A percentile compares a stretch with the other conserved stretches of the same genome.
Evolutionary conservation across 2,888 invertebrate genomes (phyloP).

Genomic region (Ophion costatus): DNA sequence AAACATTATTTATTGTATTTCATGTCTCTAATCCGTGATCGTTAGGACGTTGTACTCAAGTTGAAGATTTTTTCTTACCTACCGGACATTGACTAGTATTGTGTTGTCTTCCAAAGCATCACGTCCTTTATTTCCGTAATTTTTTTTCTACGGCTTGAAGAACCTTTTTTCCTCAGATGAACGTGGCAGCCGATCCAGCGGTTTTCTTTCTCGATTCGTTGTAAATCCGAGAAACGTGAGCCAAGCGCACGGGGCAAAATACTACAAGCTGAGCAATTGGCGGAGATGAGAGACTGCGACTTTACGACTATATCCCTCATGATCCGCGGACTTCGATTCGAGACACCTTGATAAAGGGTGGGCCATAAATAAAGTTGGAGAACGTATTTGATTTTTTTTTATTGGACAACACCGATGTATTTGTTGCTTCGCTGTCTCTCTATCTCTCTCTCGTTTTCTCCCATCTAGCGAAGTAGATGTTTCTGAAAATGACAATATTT

Average conservation of each 20-base stretch:
- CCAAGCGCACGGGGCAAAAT: background rate
- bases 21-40: too few relatives aligned
- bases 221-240: conserved; percentile 13
- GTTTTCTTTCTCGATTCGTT: conserved; percentile 3
- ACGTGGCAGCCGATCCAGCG: background rate
- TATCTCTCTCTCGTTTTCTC: background rate
- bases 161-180: background rate
- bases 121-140: background rate
- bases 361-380: background rate
- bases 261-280: background rate
- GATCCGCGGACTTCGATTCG: background rate
- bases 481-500: background rate
- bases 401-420: background rate
- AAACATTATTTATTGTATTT: too few relatives aligned
- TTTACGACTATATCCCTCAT: background rate
- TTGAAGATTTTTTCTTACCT: background rate
- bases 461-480: background rate
- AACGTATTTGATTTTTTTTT: background rate
- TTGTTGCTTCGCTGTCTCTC: background rate
- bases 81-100: background rate
- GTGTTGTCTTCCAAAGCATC: background rate
- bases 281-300: conserved; percentile 3
- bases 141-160: background rate
- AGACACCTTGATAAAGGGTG: background rate
- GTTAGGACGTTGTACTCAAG: too few relatives aligned